A percentile compares a stretch with the other conserved stretches of the same genome.
phyloP scores from a whole-genome alignment of 2,113 vertebrate genomes.

The Callithrix jacchus region DNA sequence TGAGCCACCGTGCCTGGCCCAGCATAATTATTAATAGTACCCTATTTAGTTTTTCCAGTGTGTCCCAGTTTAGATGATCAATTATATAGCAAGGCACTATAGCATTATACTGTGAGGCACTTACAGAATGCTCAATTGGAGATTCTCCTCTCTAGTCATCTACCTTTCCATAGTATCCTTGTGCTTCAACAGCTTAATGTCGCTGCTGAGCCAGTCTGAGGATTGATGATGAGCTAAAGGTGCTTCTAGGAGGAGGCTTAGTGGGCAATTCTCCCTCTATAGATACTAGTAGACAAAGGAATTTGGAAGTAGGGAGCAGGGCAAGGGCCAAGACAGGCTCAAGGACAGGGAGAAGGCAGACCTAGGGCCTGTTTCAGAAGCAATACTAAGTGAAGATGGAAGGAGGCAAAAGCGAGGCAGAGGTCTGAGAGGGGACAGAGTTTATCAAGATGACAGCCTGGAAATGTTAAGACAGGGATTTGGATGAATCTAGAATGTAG shows the following conservation, averaged over 20 bases:
- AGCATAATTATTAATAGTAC: not conserved
- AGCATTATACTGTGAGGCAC: not conserved
- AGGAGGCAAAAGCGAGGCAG: not conserved
- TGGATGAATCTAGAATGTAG: not conserved
- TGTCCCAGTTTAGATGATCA: not conserved
- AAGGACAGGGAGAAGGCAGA: slow-evolving; percentile 17
- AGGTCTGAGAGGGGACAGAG: not conserved
- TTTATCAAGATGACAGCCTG: not conserved
- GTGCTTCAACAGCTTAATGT: not conserved
- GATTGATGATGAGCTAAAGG: not conserved
- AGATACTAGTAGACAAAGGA: not conserved
- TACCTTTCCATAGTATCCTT: not conserved
- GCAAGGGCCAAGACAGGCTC: not conserved
- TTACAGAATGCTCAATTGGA: not conserved
- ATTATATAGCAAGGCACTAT: not conserved
- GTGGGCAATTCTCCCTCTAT: not conserved
- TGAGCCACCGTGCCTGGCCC: too few relatives aligned
- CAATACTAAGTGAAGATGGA: not conserved
- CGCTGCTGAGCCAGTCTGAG: not conserved
- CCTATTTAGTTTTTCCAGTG: not conserved
- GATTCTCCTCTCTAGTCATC: not conserved
- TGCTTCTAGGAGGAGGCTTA: not conserved
- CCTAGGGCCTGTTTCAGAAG: not conserved
- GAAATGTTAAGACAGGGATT: not conserved
- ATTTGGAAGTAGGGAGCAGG: not conserved